A percentile compares a stretch with the other conserved stretches of the same genome.
Conservation (phyloP, 2,888 invertebrate genomes). For the Calameuta idolon region DNA sequence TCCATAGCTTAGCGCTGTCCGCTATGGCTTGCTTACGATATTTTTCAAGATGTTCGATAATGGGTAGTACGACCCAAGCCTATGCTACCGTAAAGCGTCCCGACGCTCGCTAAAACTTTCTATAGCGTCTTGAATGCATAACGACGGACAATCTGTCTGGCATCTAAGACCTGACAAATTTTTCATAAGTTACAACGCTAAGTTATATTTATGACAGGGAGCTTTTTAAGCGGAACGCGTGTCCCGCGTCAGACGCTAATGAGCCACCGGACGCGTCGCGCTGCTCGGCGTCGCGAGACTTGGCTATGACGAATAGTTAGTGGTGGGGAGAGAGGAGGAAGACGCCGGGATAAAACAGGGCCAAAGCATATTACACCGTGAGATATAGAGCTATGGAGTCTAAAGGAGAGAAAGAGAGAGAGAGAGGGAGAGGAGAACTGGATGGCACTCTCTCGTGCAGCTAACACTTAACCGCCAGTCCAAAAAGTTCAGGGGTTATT, state of each 20-base stretch:
- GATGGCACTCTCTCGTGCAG: background rate
- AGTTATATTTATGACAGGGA: slow-evolving; percentile 47
- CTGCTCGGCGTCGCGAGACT: slow-evolving; percentile 11
- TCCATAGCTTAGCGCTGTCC: slow-evolving; percentile 18
- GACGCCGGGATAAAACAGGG: background rate
- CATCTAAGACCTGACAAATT: slow-evolving; percentile 44
- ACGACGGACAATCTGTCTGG: slow-evolving; percentile 8
- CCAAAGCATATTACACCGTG: background rate
- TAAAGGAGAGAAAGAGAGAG: background rate
- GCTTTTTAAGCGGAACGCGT: slow-evolving; percentile 43
- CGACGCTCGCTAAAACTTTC: background rate
- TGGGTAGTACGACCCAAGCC: background rate
- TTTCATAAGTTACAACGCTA: slow-evolving; percentile 50
- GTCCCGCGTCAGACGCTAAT: slow-evolving; percentile 53
- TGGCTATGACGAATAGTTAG: slow-evolving; percentile 44
- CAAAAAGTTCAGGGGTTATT: slow-evolving; percentile 20
- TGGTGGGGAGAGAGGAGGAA: slow-evolving; percentile 14
- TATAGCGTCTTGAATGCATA: background rate
- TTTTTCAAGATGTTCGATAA: slow-evolving; percentile 16
- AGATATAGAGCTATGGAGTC: background rate
- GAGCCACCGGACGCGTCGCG: slow-evolving; percentile 41
- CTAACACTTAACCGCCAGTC: background rate
- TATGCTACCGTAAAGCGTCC: background rate
- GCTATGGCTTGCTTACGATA: slow-evolving; percentile 27
- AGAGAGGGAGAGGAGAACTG: background rate